phyloP scores from a whole-genome alignment of 2,797 vertebrate species.

The Epinephelus coioides region DNA sequence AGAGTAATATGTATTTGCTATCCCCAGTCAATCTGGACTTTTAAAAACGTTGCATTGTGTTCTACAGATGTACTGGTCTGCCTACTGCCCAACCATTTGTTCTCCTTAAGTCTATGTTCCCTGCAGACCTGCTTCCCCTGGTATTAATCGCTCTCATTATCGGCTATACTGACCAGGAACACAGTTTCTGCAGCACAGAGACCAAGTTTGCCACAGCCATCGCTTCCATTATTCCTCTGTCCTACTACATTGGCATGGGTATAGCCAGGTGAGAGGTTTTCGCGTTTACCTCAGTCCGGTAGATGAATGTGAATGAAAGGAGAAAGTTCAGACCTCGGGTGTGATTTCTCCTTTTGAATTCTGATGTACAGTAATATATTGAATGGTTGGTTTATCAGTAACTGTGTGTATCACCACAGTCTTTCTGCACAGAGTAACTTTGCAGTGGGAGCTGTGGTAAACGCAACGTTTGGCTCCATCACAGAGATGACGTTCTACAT shows the following conservation, averaged over 20 bases:
- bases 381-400: neutral
- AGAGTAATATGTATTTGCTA: no score
- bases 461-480: conserved; percentile 93
- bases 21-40: neutral
- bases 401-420: conserved; percentile 67
- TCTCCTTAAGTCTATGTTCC: conserved; percentile 66
- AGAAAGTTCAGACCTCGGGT: neutral
- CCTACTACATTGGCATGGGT: conserved; percentile 94
- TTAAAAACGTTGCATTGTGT: neutral
- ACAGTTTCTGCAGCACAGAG: conserved; percentile 81
- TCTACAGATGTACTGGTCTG: neutral
- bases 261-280: conserved; percentile 89
- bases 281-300: neutral
- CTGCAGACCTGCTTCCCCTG: conserved; percentile 88
- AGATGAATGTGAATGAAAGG: neutral
- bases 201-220: conserved; percentile 89
- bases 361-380: neutral
- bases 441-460: conserved; percentile 92
- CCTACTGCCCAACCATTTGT: conserved; percentile 21
- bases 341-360: neutral
- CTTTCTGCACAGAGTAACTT: conserved; percentile 94
- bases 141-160: conserved; percentile 87
- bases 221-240: conserved; percentile 91
- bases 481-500: conserved; percentile 95
- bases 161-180: conserved; percentile 87